phyloP scores from a whole-genome alignment of 1,140 invertebrate genomes.

The Cephus cinctus region DNA sequence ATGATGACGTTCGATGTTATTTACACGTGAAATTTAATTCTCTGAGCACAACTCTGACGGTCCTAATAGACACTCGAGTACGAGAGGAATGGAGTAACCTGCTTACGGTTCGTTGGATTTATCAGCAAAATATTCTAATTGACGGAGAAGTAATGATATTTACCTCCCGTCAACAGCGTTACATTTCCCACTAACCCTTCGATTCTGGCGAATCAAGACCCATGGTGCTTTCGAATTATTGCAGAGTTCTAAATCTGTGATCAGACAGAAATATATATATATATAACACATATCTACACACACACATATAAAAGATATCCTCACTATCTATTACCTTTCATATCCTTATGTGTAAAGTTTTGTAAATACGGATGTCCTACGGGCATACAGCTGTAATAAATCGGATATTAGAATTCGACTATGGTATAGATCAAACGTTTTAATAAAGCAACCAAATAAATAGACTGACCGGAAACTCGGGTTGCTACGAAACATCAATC shows the following conservation, averaged over 20 bases:
- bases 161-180: constrained; percentile 9
- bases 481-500: too few species aligned
- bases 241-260: not conserved
- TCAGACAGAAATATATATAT: not conserved
- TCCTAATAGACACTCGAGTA: constrained; percentile 20
- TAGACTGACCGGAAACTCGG: too few species aligned
- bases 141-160: constrained; percentile 29
- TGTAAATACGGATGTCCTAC: too few species aligned
- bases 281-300: not conserved
- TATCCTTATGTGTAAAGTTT: too few species aligned
- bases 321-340: too few species aligned
- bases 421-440: too few species aligned
- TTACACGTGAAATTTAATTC: not conserved
- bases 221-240: not conserved
- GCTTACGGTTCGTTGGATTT: constrained; percentile 19
- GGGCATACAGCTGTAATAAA: too few species aligned
- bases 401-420: too few species aligned
- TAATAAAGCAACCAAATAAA: too few species aligned
- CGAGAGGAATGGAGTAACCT: constrained; percentile 27
- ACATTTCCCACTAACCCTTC: not conserved
- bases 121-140: constrained; percentile 29
- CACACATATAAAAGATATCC: too few species aligned
- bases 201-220: not conserved
- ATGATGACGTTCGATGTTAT: too few species aligned
- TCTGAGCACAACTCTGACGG: constrained; percentile 6